phyloP scores from a whole-genome alignment of 2,888 invertebrate species.

The Cheilosia impressa region DNA sequence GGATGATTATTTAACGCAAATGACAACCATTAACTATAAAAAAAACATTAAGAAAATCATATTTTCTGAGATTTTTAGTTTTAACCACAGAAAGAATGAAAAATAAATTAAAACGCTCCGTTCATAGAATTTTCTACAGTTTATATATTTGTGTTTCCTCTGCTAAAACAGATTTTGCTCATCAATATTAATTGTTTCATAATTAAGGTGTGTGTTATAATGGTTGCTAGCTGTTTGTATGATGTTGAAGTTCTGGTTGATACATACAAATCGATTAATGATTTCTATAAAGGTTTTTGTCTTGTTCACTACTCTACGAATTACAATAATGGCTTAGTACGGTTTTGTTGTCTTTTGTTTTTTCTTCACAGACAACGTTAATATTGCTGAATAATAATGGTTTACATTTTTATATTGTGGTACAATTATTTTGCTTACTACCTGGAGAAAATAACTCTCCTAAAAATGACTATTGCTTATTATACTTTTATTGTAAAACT shows the following conservation, averaged over 20 bases:
- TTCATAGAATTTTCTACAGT: neutral
- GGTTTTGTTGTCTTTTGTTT: slow-evolving; percentile 14
- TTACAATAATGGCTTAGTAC: slow-evolving; percentile 61
- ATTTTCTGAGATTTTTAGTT: too few relatives aligned
- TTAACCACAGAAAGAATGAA: too few relatives aligned
- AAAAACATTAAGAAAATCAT: too few relatives aligned
- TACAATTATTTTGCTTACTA: slow-evolving; percentile 28
- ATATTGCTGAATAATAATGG: slow-evolving; percentile 44
- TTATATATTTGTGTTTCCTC: neutral
- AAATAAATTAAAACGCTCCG: too few relatives aligned
- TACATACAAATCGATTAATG: slow-evolving; percentile 53
- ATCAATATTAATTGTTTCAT: slow-evolving; percentile 24
- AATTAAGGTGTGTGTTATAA: slow-evolving; percentile 53
- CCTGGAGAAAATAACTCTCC: slow-evolving; percentile 60
- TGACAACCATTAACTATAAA: too few relatives aligned
- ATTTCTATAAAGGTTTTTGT: slow-evolving; percentile 31
- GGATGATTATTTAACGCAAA: too few relatives aligned
- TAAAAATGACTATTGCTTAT: slow-evolving; percentile 66
- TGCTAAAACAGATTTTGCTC: neutral
- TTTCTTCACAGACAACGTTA: neutral
- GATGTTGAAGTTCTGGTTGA: slow-evolving; percentile 25
- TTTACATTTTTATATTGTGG: slow-evolving; percentile 17
- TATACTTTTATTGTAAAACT: slow-evolving; percentile 36
- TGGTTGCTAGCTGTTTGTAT: slow-evolving; percentile 31
- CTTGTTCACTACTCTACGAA: slow-evolving; percentile 49